Conservation (phyloP, 2,113 vertebrate species). For the Spheniscus mendiculus region DNA sequence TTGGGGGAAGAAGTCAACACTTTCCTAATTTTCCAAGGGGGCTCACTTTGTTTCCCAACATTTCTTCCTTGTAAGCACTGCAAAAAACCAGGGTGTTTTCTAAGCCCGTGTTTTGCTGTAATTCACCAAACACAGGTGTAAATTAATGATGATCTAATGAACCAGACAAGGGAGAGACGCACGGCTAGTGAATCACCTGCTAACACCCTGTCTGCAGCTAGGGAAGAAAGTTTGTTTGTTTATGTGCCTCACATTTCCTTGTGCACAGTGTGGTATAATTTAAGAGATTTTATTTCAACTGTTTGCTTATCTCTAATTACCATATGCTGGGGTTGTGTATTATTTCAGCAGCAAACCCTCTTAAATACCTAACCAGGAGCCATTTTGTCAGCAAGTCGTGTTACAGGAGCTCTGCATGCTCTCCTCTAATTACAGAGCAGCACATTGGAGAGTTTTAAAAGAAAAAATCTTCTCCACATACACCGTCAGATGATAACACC, state of each 20-base stretch:
- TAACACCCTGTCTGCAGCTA: background rate
- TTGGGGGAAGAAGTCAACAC: background rate
- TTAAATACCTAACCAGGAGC: background rate
- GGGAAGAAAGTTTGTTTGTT: background rate
- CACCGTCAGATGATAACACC: fast-evolving
- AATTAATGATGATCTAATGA: background rate
- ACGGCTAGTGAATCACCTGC: background rate
- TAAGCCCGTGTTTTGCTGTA: background rate
- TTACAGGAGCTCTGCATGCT: background rate
- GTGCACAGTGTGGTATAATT: background rate
- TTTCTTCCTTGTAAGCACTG: background rate
- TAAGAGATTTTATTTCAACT: background rate
- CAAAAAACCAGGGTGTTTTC: background rate
- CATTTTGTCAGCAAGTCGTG: background rate
- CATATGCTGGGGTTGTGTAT: background rate
- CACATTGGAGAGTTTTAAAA: background rate
- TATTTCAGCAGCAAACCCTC: background rate
- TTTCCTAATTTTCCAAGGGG: background rate
- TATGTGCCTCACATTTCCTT: background rate
- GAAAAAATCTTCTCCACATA: background rate
- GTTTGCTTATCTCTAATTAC: constrained; percentile 10
- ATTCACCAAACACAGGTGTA: background rate
- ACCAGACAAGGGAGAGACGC: background rate
- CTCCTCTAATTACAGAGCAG: background rate
- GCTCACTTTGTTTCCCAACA: background rate